Evolutionary conservation across 2,888 invertebrate genomes (phyloP).

Genomic region (Metacarcinus magister): DNA sequence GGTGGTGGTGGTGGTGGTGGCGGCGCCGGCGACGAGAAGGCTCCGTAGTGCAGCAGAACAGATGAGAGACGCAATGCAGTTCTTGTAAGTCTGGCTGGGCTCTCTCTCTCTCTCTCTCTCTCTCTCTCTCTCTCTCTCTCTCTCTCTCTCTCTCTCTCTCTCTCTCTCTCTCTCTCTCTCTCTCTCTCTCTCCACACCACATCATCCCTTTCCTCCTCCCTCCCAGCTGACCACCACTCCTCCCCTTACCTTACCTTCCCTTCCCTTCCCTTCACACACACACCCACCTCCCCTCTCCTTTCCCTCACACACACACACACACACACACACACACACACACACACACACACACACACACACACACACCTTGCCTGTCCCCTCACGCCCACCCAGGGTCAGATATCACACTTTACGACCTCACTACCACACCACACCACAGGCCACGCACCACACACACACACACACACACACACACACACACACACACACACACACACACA

Average conservation of each 20-base stretch:
- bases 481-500: no score
- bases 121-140: not conserved
- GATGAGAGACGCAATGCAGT: conserved; percentile 20
- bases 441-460: not conserved
- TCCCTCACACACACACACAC: no score
- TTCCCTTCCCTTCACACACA: not conserved
- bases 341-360: no score
- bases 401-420: not conserved
- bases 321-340: no score
- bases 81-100: not conserved
- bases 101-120: not conserved
- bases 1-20: not conserved
- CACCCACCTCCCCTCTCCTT: not conserved
- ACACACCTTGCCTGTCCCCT: not conserved
- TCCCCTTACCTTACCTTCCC: not conserved
- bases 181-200: not conserved
- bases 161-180: not conserved
- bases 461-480: not conserved
- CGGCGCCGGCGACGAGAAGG: not conserved
- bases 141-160: not conserved
- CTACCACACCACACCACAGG: not conserved
- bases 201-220: not conserved
- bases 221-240: not conserved
- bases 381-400: not conserved
- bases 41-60: not conserved